phyloP scores from a whole-genome alignment of 2,113 vertebrate species.

The Pelecanoides urinatrix region DNA sequence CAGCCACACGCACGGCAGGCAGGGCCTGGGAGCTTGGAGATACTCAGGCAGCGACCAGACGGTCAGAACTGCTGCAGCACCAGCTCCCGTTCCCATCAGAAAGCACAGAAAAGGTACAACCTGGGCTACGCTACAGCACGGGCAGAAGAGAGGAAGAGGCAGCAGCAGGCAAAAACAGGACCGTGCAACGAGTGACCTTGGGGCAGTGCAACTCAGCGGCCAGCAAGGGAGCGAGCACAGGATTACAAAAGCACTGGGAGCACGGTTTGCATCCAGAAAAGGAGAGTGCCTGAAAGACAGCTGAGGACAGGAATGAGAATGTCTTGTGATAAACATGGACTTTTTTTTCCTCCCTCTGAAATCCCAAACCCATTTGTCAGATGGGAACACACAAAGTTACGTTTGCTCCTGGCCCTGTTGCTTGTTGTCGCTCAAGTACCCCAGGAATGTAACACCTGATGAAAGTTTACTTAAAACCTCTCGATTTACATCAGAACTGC shows the following conservation, averaged over 20 bases:
- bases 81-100: not conserved
- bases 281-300: not conserved
- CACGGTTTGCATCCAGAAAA: not conserved
- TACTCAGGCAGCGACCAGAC: not conserved
- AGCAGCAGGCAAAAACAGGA: not conserved
- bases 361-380: not conserved
- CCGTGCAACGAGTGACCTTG: rapidly evolving
- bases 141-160: not conserved
- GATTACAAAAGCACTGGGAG: not conserved
- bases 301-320: not conserved
- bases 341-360: not conserved
- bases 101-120: not conserved
- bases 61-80: not conserved
- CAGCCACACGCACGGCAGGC: not conserved
- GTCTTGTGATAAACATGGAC: not conserved
- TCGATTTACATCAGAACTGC: not conserved
- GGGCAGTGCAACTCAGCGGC: not conserved
- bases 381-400: not conserved
- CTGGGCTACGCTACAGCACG: not conserved
- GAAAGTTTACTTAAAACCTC: not conserved
- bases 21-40: not conserved
- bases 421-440: not conserved
- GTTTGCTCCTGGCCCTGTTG: not conserved
- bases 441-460: not conserved
- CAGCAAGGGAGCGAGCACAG: not conserved